phyloP scores from a whole-genome alignment of 2,888 invertebrate species.

The Flexamia atlantica region DNA sequence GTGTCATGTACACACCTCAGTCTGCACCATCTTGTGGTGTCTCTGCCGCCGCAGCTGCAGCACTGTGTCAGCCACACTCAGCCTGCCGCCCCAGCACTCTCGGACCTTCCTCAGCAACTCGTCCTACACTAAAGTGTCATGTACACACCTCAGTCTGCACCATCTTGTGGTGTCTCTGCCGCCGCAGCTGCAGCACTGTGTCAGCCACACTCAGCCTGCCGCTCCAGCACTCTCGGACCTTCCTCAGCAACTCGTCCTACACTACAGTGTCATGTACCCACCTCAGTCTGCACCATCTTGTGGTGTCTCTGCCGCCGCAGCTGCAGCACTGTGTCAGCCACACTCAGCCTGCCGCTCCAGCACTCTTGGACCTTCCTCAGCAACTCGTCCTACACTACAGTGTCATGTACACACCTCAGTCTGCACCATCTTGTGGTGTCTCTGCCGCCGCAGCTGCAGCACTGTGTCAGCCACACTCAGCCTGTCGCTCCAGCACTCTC shows the following conservation, averaged over 20 bases:
- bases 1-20: constrained; percentile 67
- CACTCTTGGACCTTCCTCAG: constrained; percentile 79
- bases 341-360: constrained; percentile 80
- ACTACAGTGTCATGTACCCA: constrained; percentile 70
- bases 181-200: constrained; percentile 82
- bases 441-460: too few species aligned
- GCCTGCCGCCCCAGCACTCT: too few species aligned
- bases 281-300: constrained; percentile 87
- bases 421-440: too few species aligned
- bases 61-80: too few species aligned
- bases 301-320: constrained; percentile 81
- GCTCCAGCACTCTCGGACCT: constrained; percentile 76
- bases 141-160: constrained; percentile 82
- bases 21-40: too few species aligned
- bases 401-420: constrained; percentile 79
- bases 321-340: constrained; percentile 83
- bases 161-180: constrained; percentile 82
- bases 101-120: too few species aligned
- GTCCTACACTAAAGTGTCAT: too few species aligned
- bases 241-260: constrained; percentile 82
- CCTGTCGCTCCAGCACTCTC: too few species aligned
- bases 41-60: too few species aligned
- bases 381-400: constrained; percentile 77
- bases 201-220: constrained; percentile 83
- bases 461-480: too few species aligned